A percentile compares a stretch with the other conserved stretches of the same genome.
Conservation (phyloP, 2,797 vertebrate genomes). For the Mormyrops attenuatus region DNA sequence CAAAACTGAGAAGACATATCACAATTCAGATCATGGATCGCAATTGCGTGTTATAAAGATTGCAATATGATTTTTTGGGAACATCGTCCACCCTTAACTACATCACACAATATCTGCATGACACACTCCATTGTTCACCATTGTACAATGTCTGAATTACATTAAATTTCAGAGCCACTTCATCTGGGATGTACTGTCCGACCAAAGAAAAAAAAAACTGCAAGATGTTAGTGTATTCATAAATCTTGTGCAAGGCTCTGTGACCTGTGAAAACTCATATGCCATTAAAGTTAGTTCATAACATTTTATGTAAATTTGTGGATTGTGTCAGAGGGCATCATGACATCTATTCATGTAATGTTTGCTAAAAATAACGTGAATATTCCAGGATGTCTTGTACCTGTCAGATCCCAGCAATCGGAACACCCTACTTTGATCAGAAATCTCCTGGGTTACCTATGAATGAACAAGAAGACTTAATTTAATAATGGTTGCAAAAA, state of each 20-base stretch:
- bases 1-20: background rate
- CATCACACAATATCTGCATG: background rate
- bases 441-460: slow-evolving; percentile 76
- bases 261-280: background rate
- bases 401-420: slow-evolving; percentile 75
- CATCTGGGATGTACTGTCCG: slow-evolving; percentile 58
- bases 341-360: background rate
- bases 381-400: slow-evolving; percentile 43
- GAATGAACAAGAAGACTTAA: slow-evolving; percentile 19
- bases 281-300: background rate
- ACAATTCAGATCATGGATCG: background rate
- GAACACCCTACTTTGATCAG: slow-evolving; percentile 70
- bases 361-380: background rate
- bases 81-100: background rate
- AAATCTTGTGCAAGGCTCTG: background rate
- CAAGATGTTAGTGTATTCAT: background rate
- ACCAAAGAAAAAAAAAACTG: slow-evolving; percentile 65
- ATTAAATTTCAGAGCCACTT: slow-evolving; percentile 62
- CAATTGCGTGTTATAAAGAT: background rate
- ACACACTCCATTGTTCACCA: slow-evolving; percentile 15
- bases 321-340: background rate
- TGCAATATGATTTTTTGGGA: background rate
- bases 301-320: background rate
- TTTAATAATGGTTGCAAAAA: background rate
- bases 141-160: slow-evolving; percentile 49